These are phyloP conservation scores for Frieseomelitta varia DNA, from an alignment of 1,140 invertebrate species.

Conservation along the genomic window DNA sequence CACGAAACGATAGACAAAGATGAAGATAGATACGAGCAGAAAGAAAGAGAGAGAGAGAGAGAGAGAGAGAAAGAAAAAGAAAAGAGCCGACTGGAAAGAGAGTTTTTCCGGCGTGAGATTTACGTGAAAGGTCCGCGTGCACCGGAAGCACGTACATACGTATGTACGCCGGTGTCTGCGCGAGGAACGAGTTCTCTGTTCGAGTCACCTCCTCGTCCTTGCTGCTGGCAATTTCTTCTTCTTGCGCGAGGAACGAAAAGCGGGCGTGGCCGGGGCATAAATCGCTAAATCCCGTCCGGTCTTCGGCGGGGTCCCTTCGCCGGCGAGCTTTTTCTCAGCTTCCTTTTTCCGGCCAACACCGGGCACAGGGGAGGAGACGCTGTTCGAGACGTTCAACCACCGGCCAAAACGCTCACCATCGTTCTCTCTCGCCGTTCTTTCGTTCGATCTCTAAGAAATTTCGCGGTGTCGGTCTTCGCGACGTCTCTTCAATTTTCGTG, in stretches of 20 bases:
- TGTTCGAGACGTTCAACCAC: not conserved
- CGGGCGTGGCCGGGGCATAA: constrained; percentile 70
- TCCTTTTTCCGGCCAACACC: not conserved
- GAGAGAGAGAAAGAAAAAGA: not conserved
- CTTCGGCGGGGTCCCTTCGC: constrained; percentile 56
- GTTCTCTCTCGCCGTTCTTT: no score
- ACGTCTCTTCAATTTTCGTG: not conserved
- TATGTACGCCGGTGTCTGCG: constrained; percentile 50
- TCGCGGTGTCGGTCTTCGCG: not conserved
- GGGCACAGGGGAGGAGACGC: not conserved
- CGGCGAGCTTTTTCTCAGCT: constrained; percentile 41
- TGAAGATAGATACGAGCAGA: not conserved
- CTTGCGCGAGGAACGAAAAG: constrained; percentile 65
- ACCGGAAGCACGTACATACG: constrained; percentile 59
- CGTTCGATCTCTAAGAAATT: not conserved
- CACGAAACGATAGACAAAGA: not conserved
- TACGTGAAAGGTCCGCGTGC: constrained; percentile 62
- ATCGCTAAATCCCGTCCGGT: constrained; percentile 70
- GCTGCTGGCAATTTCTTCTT: constrained; percentile 45
- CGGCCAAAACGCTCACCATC: not conserved
- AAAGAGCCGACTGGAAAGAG: constrained; percentile 9
- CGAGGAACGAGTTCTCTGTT: constrained; percentile 49
- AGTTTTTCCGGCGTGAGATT: constrained; percentile 68
- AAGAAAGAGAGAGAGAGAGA: not conserved
- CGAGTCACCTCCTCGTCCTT: constrained; percentile 15